A percentile compares a stretch with the other conserved stretches of the same genome.
phyloP scores from a whole-genome alignment of 1,140 invertebrate species.

The Nephila pilipes region DNA sequence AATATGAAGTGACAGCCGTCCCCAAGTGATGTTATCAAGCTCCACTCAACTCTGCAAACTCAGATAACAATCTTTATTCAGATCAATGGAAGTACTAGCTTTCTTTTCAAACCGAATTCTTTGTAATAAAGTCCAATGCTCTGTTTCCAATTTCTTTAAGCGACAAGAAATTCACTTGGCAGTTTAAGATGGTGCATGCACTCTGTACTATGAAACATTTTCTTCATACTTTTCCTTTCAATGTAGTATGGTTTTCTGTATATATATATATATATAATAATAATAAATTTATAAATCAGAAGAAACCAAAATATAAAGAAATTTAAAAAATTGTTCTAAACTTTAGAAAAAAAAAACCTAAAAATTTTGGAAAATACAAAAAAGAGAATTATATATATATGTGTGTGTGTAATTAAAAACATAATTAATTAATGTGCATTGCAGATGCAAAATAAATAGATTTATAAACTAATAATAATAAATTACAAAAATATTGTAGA shows the following conservation, averaged over 20 bases:
- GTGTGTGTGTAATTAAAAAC: no score
- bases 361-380: no score
- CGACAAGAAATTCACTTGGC: neutral
- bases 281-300: no score
- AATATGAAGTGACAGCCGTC: slow-evolving; percentile 33
- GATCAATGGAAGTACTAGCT: neutral
- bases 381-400: no score
- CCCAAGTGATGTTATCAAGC: neutral
- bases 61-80: slow-evolving; percentile 10
- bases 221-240: neutral
- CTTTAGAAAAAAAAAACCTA: no score
- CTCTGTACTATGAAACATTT: neutral
- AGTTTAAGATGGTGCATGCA: neutral
- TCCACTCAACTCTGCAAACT: neutral
- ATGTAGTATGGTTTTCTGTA: neutral
- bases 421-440: no score
- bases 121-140: neutral
- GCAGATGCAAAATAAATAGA: no score
- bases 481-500: no score
- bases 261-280: no score
- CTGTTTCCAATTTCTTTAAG: neutral
- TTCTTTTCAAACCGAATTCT: neutral
- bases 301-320: no score
- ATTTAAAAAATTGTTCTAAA: no score
- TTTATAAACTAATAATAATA: no score